These are phyloP conservation scores for Halocynthia roretzi DNA, from an alignment of 23 tunicate genomes.

Conservation along the genomic window DNA sequence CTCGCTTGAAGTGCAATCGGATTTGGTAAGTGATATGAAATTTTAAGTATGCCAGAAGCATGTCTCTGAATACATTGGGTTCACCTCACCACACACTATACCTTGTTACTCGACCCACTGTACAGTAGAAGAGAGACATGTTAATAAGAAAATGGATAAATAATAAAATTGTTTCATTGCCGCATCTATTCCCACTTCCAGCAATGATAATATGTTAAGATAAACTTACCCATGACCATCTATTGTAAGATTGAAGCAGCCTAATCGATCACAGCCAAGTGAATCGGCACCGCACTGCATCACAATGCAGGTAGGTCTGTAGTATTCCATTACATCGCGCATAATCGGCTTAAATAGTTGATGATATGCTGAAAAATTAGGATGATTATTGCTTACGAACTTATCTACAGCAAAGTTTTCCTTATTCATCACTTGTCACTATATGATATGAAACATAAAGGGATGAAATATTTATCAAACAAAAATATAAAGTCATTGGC, in stretches of 20 bases:
- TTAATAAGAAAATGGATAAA: no score
- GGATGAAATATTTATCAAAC: no score
- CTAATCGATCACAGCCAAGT: conserved; percentile 95
- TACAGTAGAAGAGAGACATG: no score
- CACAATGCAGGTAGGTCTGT: conserved; percentile 92
- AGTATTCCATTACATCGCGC: conserved; percentile 85
- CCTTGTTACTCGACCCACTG: no score
- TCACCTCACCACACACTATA: no score
- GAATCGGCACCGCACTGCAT: conserved; percentile 99
- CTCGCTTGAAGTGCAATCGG: no score
- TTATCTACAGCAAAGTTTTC: neutral
- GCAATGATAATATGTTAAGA: neutral
- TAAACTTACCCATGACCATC: conserved; percentile 82
- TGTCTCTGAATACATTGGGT: no score
- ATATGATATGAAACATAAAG: neutral
- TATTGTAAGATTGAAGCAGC: conserved; percentile 93
- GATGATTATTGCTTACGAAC: neutral
- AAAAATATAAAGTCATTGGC: neutral
- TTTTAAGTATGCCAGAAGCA: no score
- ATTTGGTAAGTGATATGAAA: no score
- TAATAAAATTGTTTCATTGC: no score
- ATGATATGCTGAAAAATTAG: conserved; percentile 42
- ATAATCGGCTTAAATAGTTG: conserved; percentile 89
- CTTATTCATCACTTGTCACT: neutral
- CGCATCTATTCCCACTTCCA: no score